phyloP scores from a whole-genome alignment of 1,140 invertebrate species.

The Atta colombica region DNA sequence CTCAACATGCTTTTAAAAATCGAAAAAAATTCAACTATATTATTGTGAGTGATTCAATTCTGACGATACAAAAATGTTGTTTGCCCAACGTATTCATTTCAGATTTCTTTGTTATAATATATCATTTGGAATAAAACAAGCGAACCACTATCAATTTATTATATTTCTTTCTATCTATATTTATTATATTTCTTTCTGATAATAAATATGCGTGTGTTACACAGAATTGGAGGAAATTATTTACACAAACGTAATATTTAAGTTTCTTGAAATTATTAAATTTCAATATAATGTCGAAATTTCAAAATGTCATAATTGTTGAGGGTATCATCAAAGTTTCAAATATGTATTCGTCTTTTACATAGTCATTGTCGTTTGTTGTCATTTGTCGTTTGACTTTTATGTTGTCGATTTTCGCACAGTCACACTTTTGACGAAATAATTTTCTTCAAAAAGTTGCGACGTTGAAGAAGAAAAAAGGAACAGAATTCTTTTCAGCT shows the following conservation, averaged over 20 bases:
- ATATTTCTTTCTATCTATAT: background rate
- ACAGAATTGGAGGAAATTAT: background rate
- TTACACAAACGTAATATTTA: background rate
- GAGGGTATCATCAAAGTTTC: background rate
- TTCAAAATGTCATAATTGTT: background rate
- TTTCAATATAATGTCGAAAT: background rate
- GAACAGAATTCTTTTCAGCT: background rate
- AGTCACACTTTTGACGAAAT: constrained; percentile 45
- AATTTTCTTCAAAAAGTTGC: constrained; percentile 55
- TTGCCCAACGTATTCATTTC: background rate
- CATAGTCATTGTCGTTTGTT: background rate
- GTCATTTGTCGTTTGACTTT: background rate
- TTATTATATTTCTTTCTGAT: background rate
- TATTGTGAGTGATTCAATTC: background rate
- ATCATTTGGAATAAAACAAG: background rate
- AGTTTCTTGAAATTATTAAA: background rate
- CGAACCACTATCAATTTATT: background rate
- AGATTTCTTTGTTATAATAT: background rate
- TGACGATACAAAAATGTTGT: background rate
- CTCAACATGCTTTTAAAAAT: background rate
- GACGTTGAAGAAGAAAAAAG: constrained; percentile 20
- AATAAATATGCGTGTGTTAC: background rate
- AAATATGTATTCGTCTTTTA: background rate
- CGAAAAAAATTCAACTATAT: background rate
- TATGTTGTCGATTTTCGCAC: constrained; percentile 2